These are phyloP conservation scores for Peribatodes rhomboidaria DNA, from an alignment of 2,888 invertebrate genomes.

Conservation along the genomic window DNA sequence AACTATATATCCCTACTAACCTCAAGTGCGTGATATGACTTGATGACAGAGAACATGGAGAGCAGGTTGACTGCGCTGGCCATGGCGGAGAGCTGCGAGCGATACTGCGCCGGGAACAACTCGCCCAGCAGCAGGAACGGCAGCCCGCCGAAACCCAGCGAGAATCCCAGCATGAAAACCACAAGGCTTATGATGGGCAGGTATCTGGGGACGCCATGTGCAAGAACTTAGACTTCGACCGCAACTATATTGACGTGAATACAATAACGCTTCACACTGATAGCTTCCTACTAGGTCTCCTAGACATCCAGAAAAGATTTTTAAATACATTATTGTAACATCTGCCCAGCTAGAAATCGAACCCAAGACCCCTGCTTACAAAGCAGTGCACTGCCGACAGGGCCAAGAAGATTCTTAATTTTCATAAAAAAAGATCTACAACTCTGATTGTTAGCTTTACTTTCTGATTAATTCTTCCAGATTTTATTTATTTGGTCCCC, in stretches of 20 bases:
- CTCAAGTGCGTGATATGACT: conserved; percentile 83
- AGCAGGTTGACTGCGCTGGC: conserved; percentile 85
- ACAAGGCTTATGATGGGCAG: conserved; percentile 86
- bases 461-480: no score
- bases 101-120: conserved; percentile 86
- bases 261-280: no score
- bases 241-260: neutral
- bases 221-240: neutral
- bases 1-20: conserved; percentile 53
- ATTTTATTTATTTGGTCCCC: no score
- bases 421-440: neutral
- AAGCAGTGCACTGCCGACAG: no score
- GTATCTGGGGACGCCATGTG: conserved; percentile 63
- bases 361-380: no score
- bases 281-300: no score
- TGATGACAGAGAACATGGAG: conserved; percentile 86
- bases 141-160: conserved; percentile 88
- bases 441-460: no score
- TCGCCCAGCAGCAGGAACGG: conserved; percentile 88
- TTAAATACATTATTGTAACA: no score
- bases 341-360: no score
- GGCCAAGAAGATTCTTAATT: no score
- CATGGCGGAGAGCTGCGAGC: conserved; percentile 84
- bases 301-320: no score
- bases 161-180: conserved; percentile 87